Percentiles rank a stretch among this genome's conserved stretches.
These are phyloP conservation scores for Parazoanthus swiftii DNA, from an alignment of 92 coral and sea anemone species.

Conservation along the genomic window DNA sequence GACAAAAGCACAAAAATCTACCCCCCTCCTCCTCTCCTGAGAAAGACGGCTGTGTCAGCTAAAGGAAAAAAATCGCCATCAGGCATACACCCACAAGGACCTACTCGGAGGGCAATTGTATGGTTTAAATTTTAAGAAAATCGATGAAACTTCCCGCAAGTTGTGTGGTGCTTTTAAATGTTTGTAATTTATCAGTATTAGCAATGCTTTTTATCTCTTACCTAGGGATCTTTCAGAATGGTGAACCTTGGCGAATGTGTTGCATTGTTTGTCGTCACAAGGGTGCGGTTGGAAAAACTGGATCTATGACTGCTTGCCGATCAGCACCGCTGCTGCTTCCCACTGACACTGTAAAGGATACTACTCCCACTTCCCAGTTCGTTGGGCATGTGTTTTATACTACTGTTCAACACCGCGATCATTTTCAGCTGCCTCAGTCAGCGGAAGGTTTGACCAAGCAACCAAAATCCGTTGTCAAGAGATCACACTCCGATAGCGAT, in stretches of 20 bases:
- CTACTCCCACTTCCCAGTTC: neutral
- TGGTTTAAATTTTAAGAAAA: neutral
- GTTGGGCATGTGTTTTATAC: neutral
- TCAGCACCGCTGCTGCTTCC: neutral
- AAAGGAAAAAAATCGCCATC: too few relatives aligned
- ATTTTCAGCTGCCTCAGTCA: neutral
- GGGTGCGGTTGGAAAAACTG: neutral
- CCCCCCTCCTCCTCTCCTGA: too few relatives aligned
- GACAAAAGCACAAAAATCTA: too few relatives aligned
- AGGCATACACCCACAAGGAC: too few relatives aligned
- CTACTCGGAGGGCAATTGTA: neutral
- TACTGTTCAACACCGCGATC: conserved; percentile 10
- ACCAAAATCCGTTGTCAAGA: neutral
- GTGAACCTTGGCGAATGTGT: conserved; percentile 21
- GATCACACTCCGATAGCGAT: conserved; percentile 14
- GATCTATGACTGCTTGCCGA: neutral
- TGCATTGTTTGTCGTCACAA: conserved; percentile 23
- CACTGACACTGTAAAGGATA: neutral
- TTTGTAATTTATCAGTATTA: neutral
- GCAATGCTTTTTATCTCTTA: neutral
- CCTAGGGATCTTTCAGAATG: conserved; percentile 8
- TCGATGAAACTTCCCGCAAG: neutral
- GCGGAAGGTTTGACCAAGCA: neutral
- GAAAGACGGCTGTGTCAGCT: too few relatives aligned
- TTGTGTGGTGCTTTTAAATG: neutral